Evolutionary conservation across 2,113 vertebrate species (phyloP).

Genomic region (Scortum barcoo): DNA sequence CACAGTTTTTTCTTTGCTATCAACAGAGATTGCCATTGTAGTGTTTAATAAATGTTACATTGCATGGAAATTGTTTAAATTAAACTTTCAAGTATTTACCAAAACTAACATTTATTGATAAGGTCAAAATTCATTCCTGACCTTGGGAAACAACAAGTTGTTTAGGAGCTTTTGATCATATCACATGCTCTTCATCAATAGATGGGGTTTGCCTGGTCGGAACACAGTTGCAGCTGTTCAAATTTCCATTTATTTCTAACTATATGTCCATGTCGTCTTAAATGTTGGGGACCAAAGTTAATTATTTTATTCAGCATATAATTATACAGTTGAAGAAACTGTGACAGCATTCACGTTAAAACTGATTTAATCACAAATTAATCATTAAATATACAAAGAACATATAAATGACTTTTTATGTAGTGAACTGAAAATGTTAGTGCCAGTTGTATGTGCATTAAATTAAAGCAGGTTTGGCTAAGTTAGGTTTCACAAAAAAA

Average conservation of each 20-base stretch:
- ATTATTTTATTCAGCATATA: background rate
- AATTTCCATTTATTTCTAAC: background rate
- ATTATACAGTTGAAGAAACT: background rate
- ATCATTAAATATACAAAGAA: conserved; percentile 15
- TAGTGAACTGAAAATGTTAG: background rate
- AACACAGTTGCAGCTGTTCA: no score
- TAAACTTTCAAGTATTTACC: no score
- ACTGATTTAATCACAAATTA: conserved; percentile 10
- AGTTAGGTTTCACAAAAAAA: background rate
- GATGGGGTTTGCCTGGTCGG: no score
- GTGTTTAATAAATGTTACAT: no score
- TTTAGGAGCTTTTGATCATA: no score
- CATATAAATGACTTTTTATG: background rate
- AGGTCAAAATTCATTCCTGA: no score
- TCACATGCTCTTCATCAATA: no score
- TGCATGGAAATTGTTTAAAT: no score
- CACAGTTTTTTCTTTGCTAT: no score
- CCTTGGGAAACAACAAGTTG: no score
- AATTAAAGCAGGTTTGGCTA: background rate
- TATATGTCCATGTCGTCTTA: background rate
- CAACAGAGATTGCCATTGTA: no score
- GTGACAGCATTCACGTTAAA: background rate
- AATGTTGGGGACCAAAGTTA: background rate
- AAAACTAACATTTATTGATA: no score
- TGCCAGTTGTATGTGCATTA: background rate